A percentile compares a stretch with the other conserved stretches of the same genome.
Evolutionary conservation across 2,888 invertebrate genomes (phyloP).

Genomic region (Ophion ellenae): DNA sequence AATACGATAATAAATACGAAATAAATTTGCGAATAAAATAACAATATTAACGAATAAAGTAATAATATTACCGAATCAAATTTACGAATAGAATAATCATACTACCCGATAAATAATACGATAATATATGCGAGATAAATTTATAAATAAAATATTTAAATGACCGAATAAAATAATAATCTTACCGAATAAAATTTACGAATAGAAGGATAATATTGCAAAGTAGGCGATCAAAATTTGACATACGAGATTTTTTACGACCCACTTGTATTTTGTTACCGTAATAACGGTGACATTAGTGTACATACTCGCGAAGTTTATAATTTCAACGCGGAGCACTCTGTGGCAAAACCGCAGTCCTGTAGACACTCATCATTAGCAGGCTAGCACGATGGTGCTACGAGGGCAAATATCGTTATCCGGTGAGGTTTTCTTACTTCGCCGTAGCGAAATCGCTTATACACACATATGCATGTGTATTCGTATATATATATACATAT

Average conservation of each 20-base stretch:
- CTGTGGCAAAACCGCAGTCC: slow-evolving; percentile 50
- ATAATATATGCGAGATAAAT: too few relatives aligned
- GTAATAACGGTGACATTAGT: slow-evolving; percentile 65
- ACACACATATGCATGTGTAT: not conserved
- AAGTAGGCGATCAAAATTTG: slow-evolving; percentile 24
- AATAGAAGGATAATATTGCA: not conserved
- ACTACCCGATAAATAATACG: not conserved
- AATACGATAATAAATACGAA: too few relatives aligned
- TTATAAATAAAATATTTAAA: not conserved
- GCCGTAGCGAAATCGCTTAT: slow-evolving; percentile 44
- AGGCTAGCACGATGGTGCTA: slow-evolving; percentile 59
- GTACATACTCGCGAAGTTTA: slow-evolving; percentile 50
- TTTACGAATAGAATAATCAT: not conserved
- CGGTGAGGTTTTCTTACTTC: slow-evolving; percentile 66
- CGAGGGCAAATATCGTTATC: slow-evolving; percentile 71
- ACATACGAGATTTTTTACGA: slow-evolving; percentile 58
- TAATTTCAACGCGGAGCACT: slow-evolving; percentile 50
- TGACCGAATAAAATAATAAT: not conserved
- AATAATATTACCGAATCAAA: not conserved
- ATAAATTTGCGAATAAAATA: not conserved
- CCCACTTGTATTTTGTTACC: slow-evolving; percentile 56
- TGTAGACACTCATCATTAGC: slow-evolving; percentile 68
- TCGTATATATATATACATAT: not conserved
- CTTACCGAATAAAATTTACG: not conserved
- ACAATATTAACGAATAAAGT: not conserved